Evolutionary conservation across 2,888 invertebrate genomes (phyloP).

Genomic region (Lasioglossum marginatum): DNA sequence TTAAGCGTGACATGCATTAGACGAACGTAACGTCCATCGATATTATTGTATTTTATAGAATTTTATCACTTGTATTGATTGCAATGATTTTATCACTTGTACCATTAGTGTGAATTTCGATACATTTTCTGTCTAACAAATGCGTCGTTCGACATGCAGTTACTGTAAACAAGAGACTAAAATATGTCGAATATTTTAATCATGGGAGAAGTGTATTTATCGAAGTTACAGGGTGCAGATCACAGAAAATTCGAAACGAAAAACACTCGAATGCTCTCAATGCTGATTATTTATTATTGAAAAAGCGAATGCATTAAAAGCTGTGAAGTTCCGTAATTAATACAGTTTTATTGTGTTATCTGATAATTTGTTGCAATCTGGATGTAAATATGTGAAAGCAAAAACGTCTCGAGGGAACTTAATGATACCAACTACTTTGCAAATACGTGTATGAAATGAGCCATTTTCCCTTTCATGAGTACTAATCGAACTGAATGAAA

Average conservation of each 20-base stretch:
- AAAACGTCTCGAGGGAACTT: not conserved
- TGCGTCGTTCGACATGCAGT: not conserved
- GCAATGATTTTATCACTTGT: no score
- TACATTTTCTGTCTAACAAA: not conserved
- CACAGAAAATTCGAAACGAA: not conserved
- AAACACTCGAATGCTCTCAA: not conserved
- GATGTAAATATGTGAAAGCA: not conserved
- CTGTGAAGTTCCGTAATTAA: not conserved
- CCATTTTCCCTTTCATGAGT: not conserved
- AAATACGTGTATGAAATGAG: not conserved
- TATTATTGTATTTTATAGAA: not conserved
- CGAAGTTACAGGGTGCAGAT: no score
- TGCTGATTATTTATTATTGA: not conserved
- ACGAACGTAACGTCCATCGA: no score
- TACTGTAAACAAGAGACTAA: not conserved
- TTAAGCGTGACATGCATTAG: no score
- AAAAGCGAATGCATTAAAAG: not conserved
- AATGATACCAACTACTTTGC: conserved; percentile 11
- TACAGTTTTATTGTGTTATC: not conserved
- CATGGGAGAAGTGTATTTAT: not conserved
- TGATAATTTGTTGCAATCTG: not conserved
- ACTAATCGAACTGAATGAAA: conserved; percentile 14
- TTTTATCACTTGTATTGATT: no score
- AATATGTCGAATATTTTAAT: not conserved
- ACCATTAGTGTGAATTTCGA: not conserved